Base-by-base conservation (phyloP, 30 jellyfish, hydroid and myxozoan species). In the Sanderia malayensis region DNA sequence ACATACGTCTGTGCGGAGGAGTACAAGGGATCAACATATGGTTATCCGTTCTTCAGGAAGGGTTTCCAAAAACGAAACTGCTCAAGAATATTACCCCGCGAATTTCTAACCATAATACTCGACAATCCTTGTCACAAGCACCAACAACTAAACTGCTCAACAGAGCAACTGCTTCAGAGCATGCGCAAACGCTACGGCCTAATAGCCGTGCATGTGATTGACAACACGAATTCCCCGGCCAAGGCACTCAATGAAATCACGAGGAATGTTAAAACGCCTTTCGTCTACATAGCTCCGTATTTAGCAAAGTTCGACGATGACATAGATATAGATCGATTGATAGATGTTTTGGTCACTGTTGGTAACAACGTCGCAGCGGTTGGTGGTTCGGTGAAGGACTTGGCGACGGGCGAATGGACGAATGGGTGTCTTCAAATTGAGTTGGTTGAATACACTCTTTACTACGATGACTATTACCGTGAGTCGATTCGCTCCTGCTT, bases 381-480 rank as follows among this genome's bases (percentile, higher is more conserved):
- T 53, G 95, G 96, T 37, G 88, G 89, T 28, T 80, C 99, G 0
- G 55, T 75, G 0, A 70, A 46, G 45, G 71, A 79, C 23, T 18
- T 6, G 13, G 46, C 55, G 10, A 74, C 84, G 1, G 95, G 96
- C 3, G 63, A 33, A 60, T 92, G 99, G 99, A 55, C 86, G 25
- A 44, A 89, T 69, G 95, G 95, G 18, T 85, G 99, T 63, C 79
- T 22, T 24, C 96, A 85, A 77, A 49, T 74, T 29, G 46, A 66
- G 62, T 61, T 92, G 64, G 67, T 60, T 28, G 58, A 44, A 19
- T 92, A 92, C 59, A 73, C 86, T 1, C 52, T 83, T 53, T 44
- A 45, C 20, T 73, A 79, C 61, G 59, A 32, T 27, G 32, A 47
- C 13, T 96, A 96, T 24, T 92, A 92, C 61, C 23, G 41, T n/a